These are phyloP conservation scores for Pygocentrus nattereri DNA, from an alignment of 2,797 vertebrate genomes.

Conservation along the genomic window DNA sequence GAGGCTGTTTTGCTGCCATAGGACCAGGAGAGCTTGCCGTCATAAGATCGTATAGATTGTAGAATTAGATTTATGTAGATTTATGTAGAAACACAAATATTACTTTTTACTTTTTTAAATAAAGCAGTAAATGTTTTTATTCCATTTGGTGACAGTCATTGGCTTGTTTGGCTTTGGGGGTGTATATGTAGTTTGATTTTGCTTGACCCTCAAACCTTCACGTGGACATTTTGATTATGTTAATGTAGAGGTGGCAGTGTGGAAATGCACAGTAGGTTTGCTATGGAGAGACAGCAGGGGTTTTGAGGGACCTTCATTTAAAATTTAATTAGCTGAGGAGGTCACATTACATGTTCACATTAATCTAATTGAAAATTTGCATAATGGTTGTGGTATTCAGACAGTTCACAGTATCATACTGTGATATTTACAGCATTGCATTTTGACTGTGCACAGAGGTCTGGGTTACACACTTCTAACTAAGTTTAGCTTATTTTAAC, in stretches of 20 bases:
- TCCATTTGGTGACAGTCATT: neutral
- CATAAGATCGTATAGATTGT: too few relatives aligned
- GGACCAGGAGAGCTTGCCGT: too few relatives aligned
- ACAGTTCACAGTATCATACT: neutral
- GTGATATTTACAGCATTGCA: slow-evolving; percentile 8
- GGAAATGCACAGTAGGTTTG: neutral
- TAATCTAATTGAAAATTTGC: slow-evolving; percentile 21
- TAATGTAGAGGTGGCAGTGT: neutral
- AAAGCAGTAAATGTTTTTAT: neutral
- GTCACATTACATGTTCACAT: slow-evolving; percentile 18
- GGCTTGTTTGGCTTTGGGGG: neutral
- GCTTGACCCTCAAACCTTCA: neutral
- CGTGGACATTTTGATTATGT: slow-evolving; percentile 9
- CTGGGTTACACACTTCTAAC: neutral
- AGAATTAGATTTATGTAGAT: too few relatives aligned
- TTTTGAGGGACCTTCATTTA: slow-evolving; percentile 1
- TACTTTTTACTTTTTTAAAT: neutral
- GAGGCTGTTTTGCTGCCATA: too few relatives aligned
- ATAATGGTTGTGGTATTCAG: neutral
- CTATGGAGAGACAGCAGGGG: neutral
- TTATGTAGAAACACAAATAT: too few relatives aligned
- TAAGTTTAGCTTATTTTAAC: neutral
- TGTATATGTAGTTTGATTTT: neutral
- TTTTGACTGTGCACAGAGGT: neutral
- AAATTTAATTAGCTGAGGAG: slow-evolving; percentile 15